phyloP scores from a whole-genome alignment of 2,113 vertebrate species.

The Brachyhypopomus gauderio region DNA sequence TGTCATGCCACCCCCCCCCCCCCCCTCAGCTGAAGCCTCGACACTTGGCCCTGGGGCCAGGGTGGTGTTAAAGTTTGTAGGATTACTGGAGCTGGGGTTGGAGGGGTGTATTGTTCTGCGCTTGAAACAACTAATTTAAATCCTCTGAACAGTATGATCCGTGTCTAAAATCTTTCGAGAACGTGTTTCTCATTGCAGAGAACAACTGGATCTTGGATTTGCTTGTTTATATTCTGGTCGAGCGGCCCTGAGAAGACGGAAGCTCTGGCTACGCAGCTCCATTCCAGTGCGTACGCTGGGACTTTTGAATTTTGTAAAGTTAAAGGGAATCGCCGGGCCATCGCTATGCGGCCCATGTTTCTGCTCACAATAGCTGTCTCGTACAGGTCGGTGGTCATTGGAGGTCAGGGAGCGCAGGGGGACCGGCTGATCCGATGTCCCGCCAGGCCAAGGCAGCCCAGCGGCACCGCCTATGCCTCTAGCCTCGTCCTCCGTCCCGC shows the following conservation, averaged over 20 bases:
- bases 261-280: no score
- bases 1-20: constrained; percentile 25
- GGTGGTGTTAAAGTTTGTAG: no score
- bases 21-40: constrained; percentile 55
- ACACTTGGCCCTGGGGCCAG: no score
- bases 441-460: background rate
- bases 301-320: background rate
- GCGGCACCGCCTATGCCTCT: background rate
- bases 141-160: no score
- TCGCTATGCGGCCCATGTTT: constrained; percentile 66
- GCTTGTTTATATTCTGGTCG: background rate
- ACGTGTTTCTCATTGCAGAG: no score
- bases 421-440: background rate
- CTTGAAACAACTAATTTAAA: no score
- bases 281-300: background rate
- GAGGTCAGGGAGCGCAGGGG: constrained; percentile 61
- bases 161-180: no score
- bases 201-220: background rate
- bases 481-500: background rate
- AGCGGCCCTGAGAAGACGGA: no score
- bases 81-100: no score
- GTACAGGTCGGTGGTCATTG: constrained; percentile 68
- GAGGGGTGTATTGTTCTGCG: no score
- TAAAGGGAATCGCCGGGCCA: background rate
- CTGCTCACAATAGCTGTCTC: constrained; percentile 63